phyloP scores from a whole-genome alignment of 1,140 invertebrate genomes.

The Piezodorus guildinii region DNA sequence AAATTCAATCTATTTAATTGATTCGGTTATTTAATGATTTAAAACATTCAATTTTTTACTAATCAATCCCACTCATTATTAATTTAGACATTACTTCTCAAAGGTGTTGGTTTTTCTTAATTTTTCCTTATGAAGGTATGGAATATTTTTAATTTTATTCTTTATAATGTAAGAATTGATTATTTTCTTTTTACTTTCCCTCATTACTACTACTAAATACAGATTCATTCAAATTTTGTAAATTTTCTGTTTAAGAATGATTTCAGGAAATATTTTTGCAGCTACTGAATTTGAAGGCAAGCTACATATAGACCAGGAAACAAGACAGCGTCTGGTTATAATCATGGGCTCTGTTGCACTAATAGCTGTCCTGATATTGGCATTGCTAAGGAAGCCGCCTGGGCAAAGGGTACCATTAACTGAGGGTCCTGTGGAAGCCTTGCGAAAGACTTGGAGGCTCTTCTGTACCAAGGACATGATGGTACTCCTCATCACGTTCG shows the following conservation, averaged over 20 bases:
- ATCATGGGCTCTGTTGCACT: conserved; percentile 57
- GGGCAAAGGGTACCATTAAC: conserved; percentile 42
- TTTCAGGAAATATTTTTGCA: conserved; percentile 26
- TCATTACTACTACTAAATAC: not conserved
- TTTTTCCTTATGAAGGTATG: too few species aligned
- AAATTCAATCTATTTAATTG: too few species aligned
- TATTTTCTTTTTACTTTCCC: not conserved
- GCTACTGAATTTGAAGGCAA: conserved; percentile 26
- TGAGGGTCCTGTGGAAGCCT: conserved; percentile 49
- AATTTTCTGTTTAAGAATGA: conserved; percentile 22
- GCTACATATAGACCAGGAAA: conserved; percentile 42
- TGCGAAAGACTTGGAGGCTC: conserved; percentile 60
- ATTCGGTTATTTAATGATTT: too few species aligned
- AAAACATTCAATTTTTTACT: too few species aligned
- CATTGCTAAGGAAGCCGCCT: conserved; percentile 41
- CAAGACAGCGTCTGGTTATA: conserved; percentile 58
- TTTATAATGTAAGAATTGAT: too few species aligned
- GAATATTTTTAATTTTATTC: too few species aligned
- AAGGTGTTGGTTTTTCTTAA: too few species aligned
- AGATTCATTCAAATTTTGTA: not conserved
- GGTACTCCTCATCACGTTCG: conserved; percentile 69
- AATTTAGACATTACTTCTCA: too few species aligned
- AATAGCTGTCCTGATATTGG: conserved; percentile 56
- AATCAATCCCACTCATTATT: too few species aligned
- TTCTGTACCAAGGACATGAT: conserved; percentile 75